A percentile compares a stretch with the other conserved stretches of the same genome.
Conservation (phyloP, 2,888 invertebrate genomes). For the Phyllotreta striolata region DNA sequence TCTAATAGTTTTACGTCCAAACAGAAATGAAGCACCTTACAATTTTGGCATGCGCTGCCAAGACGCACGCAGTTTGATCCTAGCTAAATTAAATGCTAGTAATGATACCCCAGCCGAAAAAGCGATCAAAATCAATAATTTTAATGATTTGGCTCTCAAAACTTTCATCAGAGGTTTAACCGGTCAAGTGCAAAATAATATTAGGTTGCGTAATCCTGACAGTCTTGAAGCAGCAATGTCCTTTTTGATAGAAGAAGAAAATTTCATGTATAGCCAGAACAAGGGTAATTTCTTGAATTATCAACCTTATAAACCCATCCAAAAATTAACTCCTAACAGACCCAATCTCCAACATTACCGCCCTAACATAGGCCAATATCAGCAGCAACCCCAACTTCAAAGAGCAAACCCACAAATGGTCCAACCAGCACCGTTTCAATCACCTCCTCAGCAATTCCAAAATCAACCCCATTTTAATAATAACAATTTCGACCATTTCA, state of each 20-base stretch:
- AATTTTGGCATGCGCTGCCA: slow-evolving; percentile 5
- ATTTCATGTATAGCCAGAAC: no score
- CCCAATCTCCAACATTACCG: no score
- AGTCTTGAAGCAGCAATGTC: background rate
- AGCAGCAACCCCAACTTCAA: no score
- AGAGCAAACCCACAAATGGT: no score
- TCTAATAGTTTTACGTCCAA: background rate
- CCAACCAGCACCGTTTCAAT: no score
- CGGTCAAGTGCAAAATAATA: background rate
- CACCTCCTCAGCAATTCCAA: no score
- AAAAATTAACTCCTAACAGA: no score
- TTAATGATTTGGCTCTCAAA: background rate
- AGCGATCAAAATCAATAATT: background rate
- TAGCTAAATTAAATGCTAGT: background rate
- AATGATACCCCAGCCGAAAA: background rate
- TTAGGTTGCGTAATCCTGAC: background rate
- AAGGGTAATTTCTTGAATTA: no score
- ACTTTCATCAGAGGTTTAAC: slow-evolving; percentile 1
- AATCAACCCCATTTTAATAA: no score
- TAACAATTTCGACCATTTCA: no score
- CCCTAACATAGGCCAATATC: no score
- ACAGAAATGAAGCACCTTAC: background rate
- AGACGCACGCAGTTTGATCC: slow-evolving; percentile 1
- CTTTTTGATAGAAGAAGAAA: background rate
- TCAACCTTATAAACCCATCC: no score